phyloP scores from a whole-genome alignment of 2,113 vertebrate genomes.

The Pollachius pollachius region DNA sequence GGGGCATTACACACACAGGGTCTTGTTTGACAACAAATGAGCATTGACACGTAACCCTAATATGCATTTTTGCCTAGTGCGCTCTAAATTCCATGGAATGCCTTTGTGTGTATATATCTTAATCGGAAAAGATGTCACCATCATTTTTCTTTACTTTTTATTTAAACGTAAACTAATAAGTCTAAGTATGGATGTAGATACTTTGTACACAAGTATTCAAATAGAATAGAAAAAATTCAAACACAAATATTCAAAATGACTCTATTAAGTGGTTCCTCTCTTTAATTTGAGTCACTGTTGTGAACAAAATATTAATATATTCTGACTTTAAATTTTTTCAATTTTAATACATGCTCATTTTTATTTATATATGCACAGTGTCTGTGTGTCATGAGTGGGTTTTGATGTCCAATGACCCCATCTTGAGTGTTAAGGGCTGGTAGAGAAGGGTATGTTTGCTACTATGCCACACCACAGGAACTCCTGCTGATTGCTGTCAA shows the following conservation, averaged over 20 bases:
- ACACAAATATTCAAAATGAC: background rate
- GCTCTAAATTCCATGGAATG: background rate
- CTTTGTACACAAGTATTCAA: slow-evolving; percentile 7
- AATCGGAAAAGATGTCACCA: background rate
- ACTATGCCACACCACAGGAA: slow-evolving; percentile 65
- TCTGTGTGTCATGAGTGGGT: slow-evolving; percentile 42
- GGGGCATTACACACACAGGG: background rate
- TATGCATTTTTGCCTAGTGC: background rate
- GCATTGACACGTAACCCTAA: slow-evolving; percentile 17
- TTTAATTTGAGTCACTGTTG: slow-evolving; percentile 9
- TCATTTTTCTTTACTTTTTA: background rate
- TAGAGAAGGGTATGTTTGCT: slow-evolving; percentile 46
- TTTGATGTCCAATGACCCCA: slow-evolving; percentile 43
- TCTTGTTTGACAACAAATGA: slow-evolving; percentile 13
- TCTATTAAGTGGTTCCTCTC: slow-evolving; percentile 1
- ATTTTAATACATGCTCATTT: slow-evolving; percentile 37
- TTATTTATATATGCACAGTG: slow-evolving; percentile 29
- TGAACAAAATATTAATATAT: slow-evolving; percentile 26
- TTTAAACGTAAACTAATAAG: slow-evolving; percentile 2
- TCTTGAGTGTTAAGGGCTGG: slow-evolving; percentile 56
- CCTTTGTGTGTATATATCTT: slow-evolving; percentile 10
- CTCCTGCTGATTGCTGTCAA: slow-evolving; percentile 64
- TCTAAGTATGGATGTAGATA: slow-evolving; percentile 10
- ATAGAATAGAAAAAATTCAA: slow-evolving; percentile 4
- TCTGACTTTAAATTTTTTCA: slow-evolving; percentile 33